Base-by-base conservation (phyloP, 2,888 invertebrate genomes). In the Microctonus brassicae region DNA sequence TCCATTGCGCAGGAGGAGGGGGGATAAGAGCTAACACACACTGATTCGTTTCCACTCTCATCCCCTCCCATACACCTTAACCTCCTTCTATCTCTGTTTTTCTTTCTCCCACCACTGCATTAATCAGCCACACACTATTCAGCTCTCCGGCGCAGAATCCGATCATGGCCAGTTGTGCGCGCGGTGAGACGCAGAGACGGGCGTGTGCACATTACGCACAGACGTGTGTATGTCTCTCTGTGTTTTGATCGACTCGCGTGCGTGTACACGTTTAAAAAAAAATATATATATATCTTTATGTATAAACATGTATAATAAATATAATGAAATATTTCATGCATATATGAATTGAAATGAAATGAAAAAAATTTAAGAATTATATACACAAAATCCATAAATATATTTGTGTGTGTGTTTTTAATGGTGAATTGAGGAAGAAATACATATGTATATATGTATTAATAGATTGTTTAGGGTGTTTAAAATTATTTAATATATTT, bases 1-100 rank as follows among this genome's bases (percentile, higher is more conserved):
- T 73, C 63, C 71, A 42, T 62, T 63, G 62, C 63, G 72, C 58
- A 72, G 67, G 62, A 63, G 69, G 63, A 72, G 67, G 62, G 67
- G 69, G 63, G 67, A 69, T 69, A 58, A 66, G 66, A 58, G 64
- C 55, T 62, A 72, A 72, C 36, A 22, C 34, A 34, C 17, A 62
- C 17, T 9, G 13, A 33, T 65, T 22, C 13, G 7, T n/a, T n/a
- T 26, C 26, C 42, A 13, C 62, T 62, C 17, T 5, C 3, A 5
- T 4, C 4, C 17, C 17, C 47, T 20, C 47, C 6, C 20, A 7
- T 9, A 17, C 47, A 47, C 20, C 17, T 17, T 47, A n/a, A 17
- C 17, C n/a, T n/a, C 4, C n/a, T 47, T 17, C 6, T 47, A 7
- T 47, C n/a, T 7, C 47, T 17, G 7, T 17, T n/a, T n/a, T 17